Evolutionary conservation across 1,140 invertebrate species (phyloP).

Genomic region (Anadara kagoshimensis): DNA sequence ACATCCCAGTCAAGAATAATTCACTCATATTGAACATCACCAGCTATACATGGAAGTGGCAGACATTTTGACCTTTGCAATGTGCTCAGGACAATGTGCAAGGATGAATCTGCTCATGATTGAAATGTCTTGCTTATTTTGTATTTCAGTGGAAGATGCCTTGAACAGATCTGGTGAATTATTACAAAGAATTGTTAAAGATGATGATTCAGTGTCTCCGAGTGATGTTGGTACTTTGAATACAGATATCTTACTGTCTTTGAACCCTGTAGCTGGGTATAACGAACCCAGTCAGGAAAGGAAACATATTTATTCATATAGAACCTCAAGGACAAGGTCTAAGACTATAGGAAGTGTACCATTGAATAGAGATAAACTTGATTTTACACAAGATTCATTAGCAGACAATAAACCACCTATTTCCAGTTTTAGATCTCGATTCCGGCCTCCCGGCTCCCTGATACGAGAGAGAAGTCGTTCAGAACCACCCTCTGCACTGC

Average conservation of each 20-base stretch:
- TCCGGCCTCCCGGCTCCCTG: no score
- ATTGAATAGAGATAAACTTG: background rate
- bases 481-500: conserved; percentile 39
- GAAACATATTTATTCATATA: conserved; percentile 52
- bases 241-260: conserved; percentile 44
- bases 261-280: conserved; percentile 40
- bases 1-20: no score
- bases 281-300: conserved; percentile 14
- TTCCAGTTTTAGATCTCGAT: conserved; percentile 5
- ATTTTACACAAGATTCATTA: background rate
- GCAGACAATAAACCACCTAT: conserved; percentile 6
- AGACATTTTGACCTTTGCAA: no score
- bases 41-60: no score
- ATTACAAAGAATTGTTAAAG: conserved; percentile 42
- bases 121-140: background rate
- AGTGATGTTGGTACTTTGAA: conserved; percentile 51
- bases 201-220: conserved; percentile 17
- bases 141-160: conserved; percentile 56
- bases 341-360: conserved; percentile 27
- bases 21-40: no score
- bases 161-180: conserved; percentile 53
- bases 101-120: no score
- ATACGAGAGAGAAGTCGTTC: conserved; percentile 45
- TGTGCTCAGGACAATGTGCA: no score
- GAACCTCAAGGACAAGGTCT: conserved; percentile 10